Evolutionary conservation across 2,113 vertebrate genomes (phyloP), one percentile per base, ranked within the genome.

Genomic region (Rhea americana): DNA sequence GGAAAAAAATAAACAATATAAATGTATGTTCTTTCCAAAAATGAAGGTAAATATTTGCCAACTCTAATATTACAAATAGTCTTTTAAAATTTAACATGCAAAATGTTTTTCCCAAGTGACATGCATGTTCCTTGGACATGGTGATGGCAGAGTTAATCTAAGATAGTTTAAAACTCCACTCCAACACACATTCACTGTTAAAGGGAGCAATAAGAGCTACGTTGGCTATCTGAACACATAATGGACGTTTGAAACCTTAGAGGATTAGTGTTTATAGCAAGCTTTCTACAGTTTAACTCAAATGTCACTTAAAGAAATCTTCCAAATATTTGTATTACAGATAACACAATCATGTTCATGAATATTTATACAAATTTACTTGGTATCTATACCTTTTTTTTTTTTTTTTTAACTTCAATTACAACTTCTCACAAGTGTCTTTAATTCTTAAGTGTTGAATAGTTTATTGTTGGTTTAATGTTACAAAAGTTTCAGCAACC

Each of bases 201-300:
- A 85, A 77, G 5, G 5, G 82, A 77, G 6, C 32, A 39, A 13
- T 28, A 45, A 24, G 30, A 85, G 20, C 20, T 53, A 58, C 9
- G 58, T 41, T 1, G 1, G 9, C 17, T 51, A 39, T 32, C 39
- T 65, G 41, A 79, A 68, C 48, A 41, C 0, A 0, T 9, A 73
- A 68, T 22, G 13, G 89, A 53, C 3, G 47, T 37, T 45, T 58
- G 26, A 82, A 87, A 81, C 17, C 13, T 78, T 19, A 47, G 16
- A 76, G 39, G 84, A 48, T 35, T 13, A 65, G 15, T 0, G 1
- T 9, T 63, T 55, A 51, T 15, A 37, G 86, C 85, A 77, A 72
- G 12, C 2, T 55, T 88, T 30, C 30, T 11, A 17, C 2, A 6
- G 12, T 68, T 91, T 78, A 65, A 91, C 9, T 87, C 21, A 50